Evolutionary conservation across 2,888 invertebrate species (phyloP), one percentile per base, ranked within the genome.

Genomic region (Candidula unifasciata): DNA sequence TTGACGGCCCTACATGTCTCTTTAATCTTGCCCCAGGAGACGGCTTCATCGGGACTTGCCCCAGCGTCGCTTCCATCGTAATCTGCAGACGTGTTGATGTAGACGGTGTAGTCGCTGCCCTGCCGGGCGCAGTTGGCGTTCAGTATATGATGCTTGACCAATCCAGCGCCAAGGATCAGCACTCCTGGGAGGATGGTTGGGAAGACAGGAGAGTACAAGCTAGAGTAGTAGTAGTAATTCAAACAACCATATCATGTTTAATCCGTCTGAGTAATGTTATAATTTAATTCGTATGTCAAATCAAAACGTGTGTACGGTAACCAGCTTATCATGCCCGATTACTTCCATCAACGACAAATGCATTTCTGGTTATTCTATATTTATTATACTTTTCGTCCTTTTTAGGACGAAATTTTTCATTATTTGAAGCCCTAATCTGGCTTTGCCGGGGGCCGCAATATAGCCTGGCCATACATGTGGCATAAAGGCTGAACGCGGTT

Each of bases 61-160:
- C 85, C 85, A 2, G 85, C 71, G 37, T 85, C 82, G 35, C 85
- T 81, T 0, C 81, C 84, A 27, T 84, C 84, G 30, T 73, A 74
- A 27, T 84, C 84, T 16, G 79, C 68, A 2, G 71, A 80, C 0
- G 84, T 84, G 74, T 84, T 84, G 54, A 84, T 33, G 69, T 80
- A 84, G 16, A 85, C 77, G n/a, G 73, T 6, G 60, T 24, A 82
- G 71, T 82, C 85, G n/a, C 77, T 71, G 30, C 82, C 81, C 30
- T 76, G n/a, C 27, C 81, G 30, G 13, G 44, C 74, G 30, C 52
- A 57, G 95, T 99, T 99, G 1, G 99, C 99, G 95, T 99, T 99
- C 94, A 98, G 98, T 90, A 99, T 98, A 93, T 99, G 99, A 94
- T 99, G 99, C 94, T 99, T 99, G 21, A 99, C 95, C 0, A 99